Percentiles rank a stretch among this genome's conserved stretches.
Conservation (phyloP, 2,888 invertebrate genomes). For the Cataglyphis rosenhaueri region DNA sequence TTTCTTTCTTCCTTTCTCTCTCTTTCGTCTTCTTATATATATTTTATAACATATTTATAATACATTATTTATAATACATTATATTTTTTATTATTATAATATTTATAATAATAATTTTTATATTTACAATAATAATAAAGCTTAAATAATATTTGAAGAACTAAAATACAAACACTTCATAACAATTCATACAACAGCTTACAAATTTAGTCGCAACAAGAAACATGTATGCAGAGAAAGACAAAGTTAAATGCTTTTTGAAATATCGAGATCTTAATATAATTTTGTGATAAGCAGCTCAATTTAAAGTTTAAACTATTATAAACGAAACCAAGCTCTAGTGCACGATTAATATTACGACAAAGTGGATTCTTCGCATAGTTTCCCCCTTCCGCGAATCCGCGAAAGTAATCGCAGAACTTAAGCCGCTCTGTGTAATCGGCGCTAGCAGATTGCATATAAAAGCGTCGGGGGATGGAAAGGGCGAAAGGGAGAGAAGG, state of each 20-base stretch:
- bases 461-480: neutral
- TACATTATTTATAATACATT: too few relatives aligned
- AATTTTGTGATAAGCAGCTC: neutral
- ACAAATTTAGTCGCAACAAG: neutral
- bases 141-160: neutral
- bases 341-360: conserved; percentile 19
- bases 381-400: neutral
- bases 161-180: neutral
- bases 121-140: neutral
- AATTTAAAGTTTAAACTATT: neutral
- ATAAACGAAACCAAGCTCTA: neutral
- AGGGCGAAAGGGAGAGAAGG: neutral
- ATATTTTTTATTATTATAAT: too few relatives aligned
- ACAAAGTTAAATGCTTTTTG: neutral
- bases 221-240: neutral
- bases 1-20: neutral
- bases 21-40: neutral
- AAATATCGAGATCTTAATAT: neutral
- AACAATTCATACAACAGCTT: neutral
- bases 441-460: conserved; percentile 14
- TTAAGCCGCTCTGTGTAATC: conserved; percentile 28
- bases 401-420: neutral
- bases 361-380: neutral
- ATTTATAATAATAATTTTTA: too few relatives aligned
- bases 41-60: neutral